Evolutionary conservation across 2,797 vertebrate genomes (phyloP).

Genomic region (Coregonus suidteri): DNA sequence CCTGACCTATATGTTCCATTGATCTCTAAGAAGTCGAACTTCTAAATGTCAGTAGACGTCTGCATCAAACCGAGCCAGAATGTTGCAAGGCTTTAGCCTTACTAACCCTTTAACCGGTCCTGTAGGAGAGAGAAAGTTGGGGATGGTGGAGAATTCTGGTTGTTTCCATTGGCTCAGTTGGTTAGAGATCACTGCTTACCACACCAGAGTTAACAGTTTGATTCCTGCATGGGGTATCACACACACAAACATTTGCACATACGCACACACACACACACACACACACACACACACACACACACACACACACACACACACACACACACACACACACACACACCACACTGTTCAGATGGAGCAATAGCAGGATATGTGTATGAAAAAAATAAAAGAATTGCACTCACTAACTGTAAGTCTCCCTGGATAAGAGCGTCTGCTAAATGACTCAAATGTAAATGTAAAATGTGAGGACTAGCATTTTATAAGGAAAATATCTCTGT

Average conservation of each 20-base stretch:
- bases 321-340: background rate
- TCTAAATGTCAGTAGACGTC: slow-evolving; percentile 6
- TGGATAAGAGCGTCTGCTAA: no score
- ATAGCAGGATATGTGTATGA: background rate
- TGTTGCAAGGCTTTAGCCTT: background rate
- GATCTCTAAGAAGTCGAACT: slow-evolving; percentile 14
- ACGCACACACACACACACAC: background rate
- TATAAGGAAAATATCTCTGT: background rate
- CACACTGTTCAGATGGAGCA: background rate
- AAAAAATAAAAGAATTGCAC: no score
- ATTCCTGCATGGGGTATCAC: background rate
- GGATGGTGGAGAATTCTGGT: background rate
- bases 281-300: background rate
- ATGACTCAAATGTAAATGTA: no score
- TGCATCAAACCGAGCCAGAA: background rate
- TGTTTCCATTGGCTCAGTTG: background rate
- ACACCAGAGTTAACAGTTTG: no score
- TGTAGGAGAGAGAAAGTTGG: background rate
- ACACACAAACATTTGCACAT: slow-evolving; percentile 2
- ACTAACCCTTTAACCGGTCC: background rate
- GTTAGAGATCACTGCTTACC: background rate
- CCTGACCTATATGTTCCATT: background rate
- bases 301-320: background rate
- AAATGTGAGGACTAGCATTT: background rate
- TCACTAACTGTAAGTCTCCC: no score